Base-by-base conservation (phyloP, 2,888 invertebrate genomes). In the Apamea sordens region DNA sequence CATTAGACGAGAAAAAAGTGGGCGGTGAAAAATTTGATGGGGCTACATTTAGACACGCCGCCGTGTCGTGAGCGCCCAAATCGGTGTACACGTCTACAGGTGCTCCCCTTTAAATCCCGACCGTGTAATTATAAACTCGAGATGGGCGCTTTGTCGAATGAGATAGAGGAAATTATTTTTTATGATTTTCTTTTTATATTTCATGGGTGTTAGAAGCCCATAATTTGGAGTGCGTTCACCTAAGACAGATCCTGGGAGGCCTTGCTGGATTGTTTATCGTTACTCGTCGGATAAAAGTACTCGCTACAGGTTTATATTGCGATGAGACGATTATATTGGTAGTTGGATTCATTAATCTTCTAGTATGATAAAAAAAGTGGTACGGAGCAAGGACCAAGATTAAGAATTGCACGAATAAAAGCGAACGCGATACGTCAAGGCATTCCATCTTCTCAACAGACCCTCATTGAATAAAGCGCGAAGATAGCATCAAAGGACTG, bases 61-160 rank as follows among this genome's bases (percentile, higher is more conserved):
- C n/a, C n/a, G n/a, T n/a, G n/a, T n/a, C n/a, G 76, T 78, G 81
- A 82, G 73, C 73, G 59, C 74, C 79, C 74, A 82, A 82, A 86
- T 85, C 72, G 71, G 74, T 79, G 71, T 74, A 61, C 78, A 44
- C 71, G 79, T 74, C 71, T 80, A 85, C 86, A 88, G 86, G 88
- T 89, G 89, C 77, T 82, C 75, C 56, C 68, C 68, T 85, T 85
- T 63, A 44, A 82, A 79, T 70, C 82, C 56, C 77, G 75, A 86
- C 85, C 89, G 80, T 89, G 89, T 89, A 89, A 89, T 89, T 89
- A 88, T 80, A 77, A 86, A 82, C 80, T 76, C 86, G 59, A 78
- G 80, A 85, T 82, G 77, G 64, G 59, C 76, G 70, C 79, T 87
- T 83, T 79, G 84, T 85, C 84, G 80, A 79, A 74, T 79, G 68